phyloP scores from a whole-genome alignment of 2,888 invertebrate species.

The Macrosiphum euphorbiae region DNA sequence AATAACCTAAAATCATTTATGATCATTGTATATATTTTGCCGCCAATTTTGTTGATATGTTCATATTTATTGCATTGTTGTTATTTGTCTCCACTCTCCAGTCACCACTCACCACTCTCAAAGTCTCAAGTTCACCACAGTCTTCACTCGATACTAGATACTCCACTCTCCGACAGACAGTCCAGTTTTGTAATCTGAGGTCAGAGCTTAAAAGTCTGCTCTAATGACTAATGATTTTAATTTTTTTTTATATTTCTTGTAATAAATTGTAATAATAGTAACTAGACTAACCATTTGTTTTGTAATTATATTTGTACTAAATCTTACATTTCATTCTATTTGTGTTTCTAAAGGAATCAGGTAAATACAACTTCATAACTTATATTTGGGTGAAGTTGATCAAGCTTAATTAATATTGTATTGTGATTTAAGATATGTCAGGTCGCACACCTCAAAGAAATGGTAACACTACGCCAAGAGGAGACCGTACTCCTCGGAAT shows the following conservation, averaged over 20 bases:
- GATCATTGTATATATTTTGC: conserved; percentile 1
- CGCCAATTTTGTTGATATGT: conserved; percentile 51
- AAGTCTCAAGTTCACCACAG: neutral
- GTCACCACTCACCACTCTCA: neutral
- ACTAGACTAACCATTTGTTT: neutral
- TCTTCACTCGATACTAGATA: no score
- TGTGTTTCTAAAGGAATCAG: neutral
- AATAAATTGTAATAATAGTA: neutral
- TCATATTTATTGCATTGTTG: neutral
- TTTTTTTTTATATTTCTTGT: neutral
- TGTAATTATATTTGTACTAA: neutral
- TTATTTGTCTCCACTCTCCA: neutral
- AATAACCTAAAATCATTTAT: conserved; percentile 24
- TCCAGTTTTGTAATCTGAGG: no score
- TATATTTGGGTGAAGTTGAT: neutral
- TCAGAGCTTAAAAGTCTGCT: neutral
- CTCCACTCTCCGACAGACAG: no score
- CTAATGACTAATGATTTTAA: neutral
- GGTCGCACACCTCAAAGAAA: conserved; percentile 55
- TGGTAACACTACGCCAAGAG: conserved; percentile 27
- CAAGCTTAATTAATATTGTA: neutral
- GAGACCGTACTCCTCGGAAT: conserved; percentile 43
- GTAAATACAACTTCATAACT: conserved; percentile 25
- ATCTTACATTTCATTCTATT: neutral
- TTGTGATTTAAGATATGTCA: conserved; percentile 47